Evolutionary conservation across 2,888 invertebrate genomes (phyloP).

Genomic region (Polydrusus pterygomalis): DNA sequence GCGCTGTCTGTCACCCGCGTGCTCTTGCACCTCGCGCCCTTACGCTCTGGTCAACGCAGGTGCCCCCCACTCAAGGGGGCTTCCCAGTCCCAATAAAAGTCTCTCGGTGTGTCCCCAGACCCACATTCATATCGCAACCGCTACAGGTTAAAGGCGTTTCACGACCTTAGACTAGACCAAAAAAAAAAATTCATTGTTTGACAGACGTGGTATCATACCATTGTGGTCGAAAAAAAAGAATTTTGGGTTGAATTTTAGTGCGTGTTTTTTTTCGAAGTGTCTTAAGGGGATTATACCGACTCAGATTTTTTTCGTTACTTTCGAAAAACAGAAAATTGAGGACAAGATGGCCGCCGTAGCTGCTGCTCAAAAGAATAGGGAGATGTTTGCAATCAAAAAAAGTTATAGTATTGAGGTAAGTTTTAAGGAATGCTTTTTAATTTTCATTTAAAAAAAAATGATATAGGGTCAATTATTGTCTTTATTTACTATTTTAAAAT

Average conservation of each 20-base stretch:
- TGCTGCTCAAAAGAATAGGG: conserved; percentile 94
- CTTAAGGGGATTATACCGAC: not conserved
- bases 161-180: conserved; percentile 45
- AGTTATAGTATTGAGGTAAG: conserved; percentile 98
- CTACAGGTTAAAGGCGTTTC: conserved; percentile 46
- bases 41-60: conserved; percentile 40
- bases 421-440: conserved; percentile 54
- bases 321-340: conserved; percentile 20
- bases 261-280: conserved; percentile 13
- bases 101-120: conserved; percentile 32
- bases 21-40: conserved; percentile 43
- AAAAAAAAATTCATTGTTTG: conserved; percentile 51
- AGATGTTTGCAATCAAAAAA: conserved; percentile 97
- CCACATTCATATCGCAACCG: conserved; percentile 50
- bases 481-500: not conserved
- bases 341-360: conserved; percentile 86
- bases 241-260: conserved; percentile 31
- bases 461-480: too few species aligned
- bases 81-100: conserved; percentile 52
- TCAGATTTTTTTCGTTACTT: conserved; percentile 16
- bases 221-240: conserved; percentile 50
- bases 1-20: conserved; percentile 32
- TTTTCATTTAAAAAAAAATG: too few species aligned
- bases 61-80: conserved; percentile 41
- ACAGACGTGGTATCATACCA: conserved; percentile 52